Conservation (phyloP, 2,888 invertebrate species). For the Stenodera caucasica region DNA sequence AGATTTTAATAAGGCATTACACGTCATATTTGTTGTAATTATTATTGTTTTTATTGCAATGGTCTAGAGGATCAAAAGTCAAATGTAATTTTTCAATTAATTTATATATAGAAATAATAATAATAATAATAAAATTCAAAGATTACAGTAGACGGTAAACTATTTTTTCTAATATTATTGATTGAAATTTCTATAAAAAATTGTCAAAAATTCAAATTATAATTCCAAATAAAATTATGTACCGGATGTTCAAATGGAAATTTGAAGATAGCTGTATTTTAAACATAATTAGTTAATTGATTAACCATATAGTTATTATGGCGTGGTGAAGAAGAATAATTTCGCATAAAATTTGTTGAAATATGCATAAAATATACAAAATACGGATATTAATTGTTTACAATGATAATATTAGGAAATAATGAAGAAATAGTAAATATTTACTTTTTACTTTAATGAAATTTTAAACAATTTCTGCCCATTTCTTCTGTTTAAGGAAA, state of each 20-base stretch:
- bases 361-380: too few relatives aligned
- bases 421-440: conserved; percentile 1
- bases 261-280: not conserved
- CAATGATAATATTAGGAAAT: not conserved
- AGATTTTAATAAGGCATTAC: not conserved
- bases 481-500: not conserved
- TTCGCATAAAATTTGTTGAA: not conserved
- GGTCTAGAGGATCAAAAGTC: not conserved
- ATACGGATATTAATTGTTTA: conserved; percentile 3
- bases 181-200: too few relatives aligned
- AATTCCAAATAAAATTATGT: not conserved
- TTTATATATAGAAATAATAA: not conserved
- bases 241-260: not conserved
- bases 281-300: not conserved
- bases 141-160: not conserved
- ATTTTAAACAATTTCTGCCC: not conserved
- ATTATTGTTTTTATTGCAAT: conserved; percentile 2
- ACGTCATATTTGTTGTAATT: not conserved
- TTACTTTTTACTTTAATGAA: not conserved
- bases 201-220: too few relatives aligned
- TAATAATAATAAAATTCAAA: not conserved
- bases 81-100: conserved; percentile 1
- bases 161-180: not conserved
- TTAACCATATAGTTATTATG: not conserved
- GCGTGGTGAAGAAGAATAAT: too few relatives aligned